A percentile compares a stretch with the other conserved stretches of the same genome.
These are phyloP conservation scores for Psilanteris sp. DNA, from an alignment of 1,140 invertebrate species.

Conservation along the genomic window DNA sequence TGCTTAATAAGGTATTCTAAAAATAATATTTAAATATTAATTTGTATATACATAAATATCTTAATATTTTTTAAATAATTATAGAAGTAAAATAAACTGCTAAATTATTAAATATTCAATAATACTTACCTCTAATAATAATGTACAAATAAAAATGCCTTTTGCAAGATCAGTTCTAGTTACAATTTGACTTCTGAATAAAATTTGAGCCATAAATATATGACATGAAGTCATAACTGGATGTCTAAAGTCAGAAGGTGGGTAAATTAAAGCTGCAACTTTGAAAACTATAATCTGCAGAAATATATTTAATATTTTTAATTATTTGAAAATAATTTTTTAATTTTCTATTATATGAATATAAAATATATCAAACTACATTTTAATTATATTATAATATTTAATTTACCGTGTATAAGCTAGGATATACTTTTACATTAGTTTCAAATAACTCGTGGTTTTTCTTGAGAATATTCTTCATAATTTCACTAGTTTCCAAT, in stretches of 20 bases:
- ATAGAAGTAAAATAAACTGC: too few species aligned
- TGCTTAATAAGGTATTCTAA: conserved; percentile 88
- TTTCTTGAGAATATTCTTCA: conserved; percentile 86
- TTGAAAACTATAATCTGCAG: conserved; percentile 88
- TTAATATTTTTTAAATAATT: too few species aligned
- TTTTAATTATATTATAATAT: conserved; percentile 17
- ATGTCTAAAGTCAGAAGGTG: conserved; percentile 93
- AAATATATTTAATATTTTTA: neutral
- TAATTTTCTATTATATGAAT: too few species aligned
- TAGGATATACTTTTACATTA: conserved; percentile 83
- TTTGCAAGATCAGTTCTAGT: conserved; percentile 85
- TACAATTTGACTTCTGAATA: conserved; percentile 83
- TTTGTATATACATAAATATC: too few species aligned
- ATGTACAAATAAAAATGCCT: conserved; percentile 88
- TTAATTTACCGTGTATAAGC: conserved; percentile 83
- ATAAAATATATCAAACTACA: too few species aligned
- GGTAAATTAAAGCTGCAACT: conserved; percentile 87
- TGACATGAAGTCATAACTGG: conserved; percentile 90
- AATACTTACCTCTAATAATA: conserved; percentile 86
- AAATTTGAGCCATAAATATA: conserved; percentile 90
- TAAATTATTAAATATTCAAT: too few species aligned
- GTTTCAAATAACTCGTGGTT: conserved; percentile 86
- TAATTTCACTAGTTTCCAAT: conserved; percentile 82
- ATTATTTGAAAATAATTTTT: too few species aligned
- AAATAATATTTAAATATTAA: too few species aligned